Percentiles rank a stretch among this genome's conserved stretches.
Conservation (phyloP, 2,888 invertebrate genomes). For the Panzeria rudis region DNA sequence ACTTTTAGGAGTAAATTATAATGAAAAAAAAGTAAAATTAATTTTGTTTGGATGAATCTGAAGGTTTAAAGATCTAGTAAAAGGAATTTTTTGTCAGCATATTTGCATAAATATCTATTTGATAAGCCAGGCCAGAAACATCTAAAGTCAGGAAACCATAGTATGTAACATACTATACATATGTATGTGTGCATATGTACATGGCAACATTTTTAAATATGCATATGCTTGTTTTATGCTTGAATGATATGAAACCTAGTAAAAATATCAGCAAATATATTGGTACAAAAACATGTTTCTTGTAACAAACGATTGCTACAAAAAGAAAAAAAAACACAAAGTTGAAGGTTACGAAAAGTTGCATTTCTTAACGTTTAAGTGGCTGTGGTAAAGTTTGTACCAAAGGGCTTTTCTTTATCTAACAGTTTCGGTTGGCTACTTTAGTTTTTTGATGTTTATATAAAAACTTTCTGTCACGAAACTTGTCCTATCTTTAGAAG, state of each 20-base stretch:
- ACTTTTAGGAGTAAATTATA: slow-evolving; percentile 37
- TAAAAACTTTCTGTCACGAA: no score
- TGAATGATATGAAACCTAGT: background rate
- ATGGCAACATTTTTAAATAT: background rate
- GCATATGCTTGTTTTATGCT: background rate
- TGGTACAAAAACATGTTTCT: background rate
- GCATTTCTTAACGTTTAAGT: background rate
- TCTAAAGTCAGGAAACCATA: background rate
- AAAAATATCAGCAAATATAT: background rate
- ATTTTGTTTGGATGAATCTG: background rate
- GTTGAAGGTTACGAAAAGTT: background rate
- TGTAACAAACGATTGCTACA: background rate
- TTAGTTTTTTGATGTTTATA: no score
- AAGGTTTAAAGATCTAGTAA: slow-evolving; percentile 38
- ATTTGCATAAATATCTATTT: slow-evolving; percentile 57
- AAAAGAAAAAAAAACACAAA: background rate
- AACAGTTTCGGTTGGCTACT: no score
- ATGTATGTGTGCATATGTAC: background rate
- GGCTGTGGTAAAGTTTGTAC: no score
- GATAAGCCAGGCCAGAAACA: slow-evolving; percentile 7
- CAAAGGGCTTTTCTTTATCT: no score
- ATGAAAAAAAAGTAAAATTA: slow-evolving; percentile 8
- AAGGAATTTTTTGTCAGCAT: slow-evolving; percentile 61
- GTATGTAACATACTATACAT: background rate
- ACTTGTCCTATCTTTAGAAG: no score